Evolutionary conservation across 1,140 invertebrate genomes (phyloP), one percentile per base, ranked within the genome.

Genomic region (Drosophila elegans): DNA sequence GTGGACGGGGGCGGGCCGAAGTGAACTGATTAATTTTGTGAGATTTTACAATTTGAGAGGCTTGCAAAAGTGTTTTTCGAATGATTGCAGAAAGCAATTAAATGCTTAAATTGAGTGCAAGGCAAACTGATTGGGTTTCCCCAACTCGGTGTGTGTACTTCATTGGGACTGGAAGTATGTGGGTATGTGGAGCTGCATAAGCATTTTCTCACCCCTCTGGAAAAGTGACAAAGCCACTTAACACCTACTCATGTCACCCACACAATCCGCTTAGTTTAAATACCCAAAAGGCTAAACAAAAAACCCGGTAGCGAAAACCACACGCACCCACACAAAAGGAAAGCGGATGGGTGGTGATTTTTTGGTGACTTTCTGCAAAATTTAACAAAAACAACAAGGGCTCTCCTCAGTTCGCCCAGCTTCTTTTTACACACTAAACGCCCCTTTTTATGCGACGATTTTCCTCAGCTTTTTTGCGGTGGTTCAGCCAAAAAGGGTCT

Each of bases 341-440:
- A 46, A 42, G 60, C 59, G 52, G 38, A 51, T 32, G 38, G 51
- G 61, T 62, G 49, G 45, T 60, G 61, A 66, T 72, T 71, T 72
- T 72, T 72, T 57, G 67, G 72, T 78, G 80, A 84, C 85, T 89
- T 89, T 89, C 84, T 89, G 84, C 84, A 80, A 89, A 89, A 89
- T 89, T 89, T 89, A 89, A 89, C 84, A 89, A 89, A 89, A 89
- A 85, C 84, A 89, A 89, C 85, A 89, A 90, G 80, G 80, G 54
- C 36, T 27, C 45, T 27, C 25, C 12, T 32, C 21, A 4, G 63
- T 52, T 27, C 45, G 12, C 54, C 49, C 66, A 59, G 57, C 57
- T 62, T 56, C 66, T 74, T 80, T 84, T 89, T 75, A 61, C 51
- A 55, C 67, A 78, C 81, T 85, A 85, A 85, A 85, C 82, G 81